Evolutionary conservation across 2,888 invertebrate species (phyloP).

Genomic region (Pemphredon lugubris): DNA sequence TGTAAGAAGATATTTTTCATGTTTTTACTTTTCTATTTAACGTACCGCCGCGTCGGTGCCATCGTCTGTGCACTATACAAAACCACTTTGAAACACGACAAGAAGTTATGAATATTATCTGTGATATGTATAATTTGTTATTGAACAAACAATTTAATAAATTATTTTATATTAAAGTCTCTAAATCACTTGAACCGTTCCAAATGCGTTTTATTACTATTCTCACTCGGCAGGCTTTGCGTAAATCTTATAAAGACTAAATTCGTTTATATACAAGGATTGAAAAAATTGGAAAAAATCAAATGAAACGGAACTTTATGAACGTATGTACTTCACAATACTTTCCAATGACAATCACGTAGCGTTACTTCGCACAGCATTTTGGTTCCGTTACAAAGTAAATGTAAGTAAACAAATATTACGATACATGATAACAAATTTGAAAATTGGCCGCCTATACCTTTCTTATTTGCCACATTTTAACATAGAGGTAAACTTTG

Average conservation of each 20-base stretch:
- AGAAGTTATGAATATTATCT: background rate
- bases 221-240: background rate
- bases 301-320: constrained; percentile 8
- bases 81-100: background rate
- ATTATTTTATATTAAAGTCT: no score
- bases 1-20: background rate
- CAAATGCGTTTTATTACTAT: background rate
- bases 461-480: constrained; percentile 10
- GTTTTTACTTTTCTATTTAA: constrained; percentile 11
- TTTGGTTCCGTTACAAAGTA: constrained; percentile 1
- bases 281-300: background rate
- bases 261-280: background rate
- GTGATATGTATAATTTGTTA: no score
- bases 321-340: background rate
- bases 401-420: background rate
- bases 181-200: no score
- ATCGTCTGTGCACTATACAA: background rate
- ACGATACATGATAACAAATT: constrained; percentile 15
- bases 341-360: constrained; percentile 7
- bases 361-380: background rate
- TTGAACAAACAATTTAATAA: no score
- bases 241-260: background rate
- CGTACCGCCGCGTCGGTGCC: no score
- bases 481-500: constrained; percentile 13
- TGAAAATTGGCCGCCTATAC: constrained; percentile 21